These are phyloP conservation scores for Polyommatus iphigenia DNA, from an alignment of 2,888 invertebrate species.

Conservation along the genomic window DNA sequence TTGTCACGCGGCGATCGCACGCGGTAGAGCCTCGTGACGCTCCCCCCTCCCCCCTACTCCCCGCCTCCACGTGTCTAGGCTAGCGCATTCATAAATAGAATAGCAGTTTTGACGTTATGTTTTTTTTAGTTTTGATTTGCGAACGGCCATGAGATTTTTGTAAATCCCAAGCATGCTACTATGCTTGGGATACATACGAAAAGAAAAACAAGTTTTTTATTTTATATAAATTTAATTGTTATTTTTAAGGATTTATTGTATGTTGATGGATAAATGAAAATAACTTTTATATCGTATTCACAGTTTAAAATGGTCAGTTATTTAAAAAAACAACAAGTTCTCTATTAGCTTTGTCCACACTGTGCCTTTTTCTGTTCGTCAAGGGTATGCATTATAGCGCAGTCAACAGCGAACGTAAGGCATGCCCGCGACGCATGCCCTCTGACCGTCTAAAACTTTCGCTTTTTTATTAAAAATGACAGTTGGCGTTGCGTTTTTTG, in stretches of 20 bases:
- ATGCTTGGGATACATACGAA: neutral
- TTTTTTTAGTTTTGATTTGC: neutral
- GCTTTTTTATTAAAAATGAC: too few species aligned
- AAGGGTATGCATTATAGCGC: too few species aligned
- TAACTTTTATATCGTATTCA: neutral
- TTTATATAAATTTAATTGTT: neutral
- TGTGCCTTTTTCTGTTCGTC: too few species aligned
- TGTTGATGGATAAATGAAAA: neutral
- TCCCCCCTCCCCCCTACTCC: constrained; percentile 24
- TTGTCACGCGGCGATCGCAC: constrained; percentile 38
- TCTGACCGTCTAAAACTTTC: too few species aligned
- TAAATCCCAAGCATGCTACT: neutral
- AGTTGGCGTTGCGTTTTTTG: too few species aligned
- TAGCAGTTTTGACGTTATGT: constrained; percentile 4
- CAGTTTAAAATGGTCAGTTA: neutral
- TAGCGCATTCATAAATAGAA: constrained; percentile 28
- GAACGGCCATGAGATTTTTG: neutral
- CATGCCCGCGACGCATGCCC: too few species aligned
- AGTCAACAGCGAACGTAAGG: too few species aligned
- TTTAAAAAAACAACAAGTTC: neutral
- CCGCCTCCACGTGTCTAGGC: constrained; percentile 22
- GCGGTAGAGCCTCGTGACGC: constrained; percentile 41
- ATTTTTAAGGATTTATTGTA: neutral
- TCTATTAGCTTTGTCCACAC: too few species aligned
- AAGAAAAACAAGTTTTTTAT: neutral